Evolutionary conservation across 2,113 vertebrate genomes (phyloP).

Genomic region (Salvator merianae): DNA sequence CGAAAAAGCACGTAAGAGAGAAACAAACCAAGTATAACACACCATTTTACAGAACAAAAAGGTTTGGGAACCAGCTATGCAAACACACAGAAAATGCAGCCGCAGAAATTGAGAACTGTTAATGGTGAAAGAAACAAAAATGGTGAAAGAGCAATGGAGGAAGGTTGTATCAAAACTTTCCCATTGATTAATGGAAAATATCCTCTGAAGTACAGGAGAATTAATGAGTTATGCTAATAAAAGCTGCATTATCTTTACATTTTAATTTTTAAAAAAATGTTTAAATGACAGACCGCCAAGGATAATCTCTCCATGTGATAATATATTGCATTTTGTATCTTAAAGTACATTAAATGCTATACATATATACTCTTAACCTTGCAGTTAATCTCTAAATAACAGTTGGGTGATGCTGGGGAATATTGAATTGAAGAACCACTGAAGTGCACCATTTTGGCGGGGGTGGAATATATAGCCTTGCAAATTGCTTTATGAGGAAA

Average conservation of each 20-base stretch:
- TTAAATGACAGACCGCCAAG: neutral
- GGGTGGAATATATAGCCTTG: slow-evolving; percentile 1
- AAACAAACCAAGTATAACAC: slow-evolving; percentile 36
- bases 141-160: slow-evolving; percentile 66
- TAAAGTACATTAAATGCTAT: neutral
- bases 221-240: slow-evolving; percentile 74
- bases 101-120: slow-evolving; percentile 72
- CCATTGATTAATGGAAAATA: slow-evolving; percentile 76
- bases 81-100: slow-evolving; percentile 75
- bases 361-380: neutral
- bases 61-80: slow-evolving; percentile 61
- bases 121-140: slow-evolving; percentile 73
- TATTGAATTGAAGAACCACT: neutral
- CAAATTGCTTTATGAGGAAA: neutral
- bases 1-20: slow-evolving; percentile 55
- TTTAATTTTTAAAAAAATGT: neutral
- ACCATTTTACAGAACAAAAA: slow-evolving; percentile 56
- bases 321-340: neutral
- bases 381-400: neutral
- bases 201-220: slow-evolving; percentile 82
- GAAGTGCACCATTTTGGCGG: neutral
- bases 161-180: slow-evolving; percentile 74
- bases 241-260: slow-evolving; percentile 56
- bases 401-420: too few species aligned
- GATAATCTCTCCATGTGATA: neutral